phyloP scores from a whole-genome alignment of 1,140 invertebrate genomes.

The Pectinophora gossypiella region DNA sequence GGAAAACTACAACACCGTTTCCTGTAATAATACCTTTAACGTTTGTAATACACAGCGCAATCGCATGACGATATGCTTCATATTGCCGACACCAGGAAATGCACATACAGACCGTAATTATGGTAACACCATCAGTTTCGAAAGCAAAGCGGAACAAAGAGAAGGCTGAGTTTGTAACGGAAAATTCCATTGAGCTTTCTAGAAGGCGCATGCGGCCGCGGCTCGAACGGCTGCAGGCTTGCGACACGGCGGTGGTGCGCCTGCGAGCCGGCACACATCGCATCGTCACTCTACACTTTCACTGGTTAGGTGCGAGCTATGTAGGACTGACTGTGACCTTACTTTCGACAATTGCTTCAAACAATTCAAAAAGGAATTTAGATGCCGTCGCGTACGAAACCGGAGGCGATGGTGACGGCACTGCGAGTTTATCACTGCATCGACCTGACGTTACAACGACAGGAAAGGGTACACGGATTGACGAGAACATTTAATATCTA shows the following conservation, averaged over 20 bases:
- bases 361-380: constrained; percentile 7
- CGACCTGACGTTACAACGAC: background rate
- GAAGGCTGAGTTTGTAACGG: constrained; percentile 15
- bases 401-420: background rate
- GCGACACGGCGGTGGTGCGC: constrained; percentile 35
- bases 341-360: too few species aligned
- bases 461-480: background rate
- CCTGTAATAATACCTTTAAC: too few species aligned
- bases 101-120: background rate
- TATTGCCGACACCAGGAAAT: background rate
- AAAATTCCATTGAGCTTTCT: constrained; percentile 56
- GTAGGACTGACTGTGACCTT: background rate
- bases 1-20: too few species aligned
- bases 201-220: constrained; percentile 18
- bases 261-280: constrained; percentile 9
- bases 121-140: constrained; percentile 5
- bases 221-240: constrained; percentile 27
- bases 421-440: background rate
- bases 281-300: constrained; percentile 15
- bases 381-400: background rate
- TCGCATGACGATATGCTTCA: too few species aligned
- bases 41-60: too few species aligned
- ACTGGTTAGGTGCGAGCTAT: too few species aligned
- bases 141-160: constrained; percentile 20
- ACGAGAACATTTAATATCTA: background rate